Percentiles rank a stretch among this genome's conserved stretches.
Evolutionary conservation across 2,113 vertebrate genomes (phyloP).

Genomic region (Ptyas mucosa): DNA sequence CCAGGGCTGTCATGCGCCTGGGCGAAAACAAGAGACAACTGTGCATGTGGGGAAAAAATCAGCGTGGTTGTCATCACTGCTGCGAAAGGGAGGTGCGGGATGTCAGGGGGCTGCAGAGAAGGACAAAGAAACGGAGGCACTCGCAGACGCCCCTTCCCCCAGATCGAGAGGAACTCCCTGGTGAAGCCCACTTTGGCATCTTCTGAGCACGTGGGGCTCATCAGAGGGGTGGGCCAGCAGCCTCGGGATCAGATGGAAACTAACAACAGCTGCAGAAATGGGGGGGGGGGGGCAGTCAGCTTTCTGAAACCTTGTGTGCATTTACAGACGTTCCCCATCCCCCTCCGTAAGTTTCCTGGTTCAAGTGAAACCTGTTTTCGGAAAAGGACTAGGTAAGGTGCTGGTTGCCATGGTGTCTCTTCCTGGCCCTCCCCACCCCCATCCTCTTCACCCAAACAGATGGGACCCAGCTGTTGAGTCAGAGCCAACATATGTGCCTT

Average conservation of each 20-base stretch:
- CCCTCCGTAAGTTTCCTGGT: neutral
- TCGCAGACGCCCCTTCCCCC: neutral
- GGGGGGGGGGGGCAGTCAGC: neutral
- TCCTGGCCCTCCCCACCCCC: neutral
- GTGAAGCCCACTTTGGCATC: neutral
- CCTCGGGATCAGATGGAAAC: neutral
- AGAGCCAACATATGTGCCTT: neutral
- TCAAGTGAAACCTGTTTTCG: neutral
- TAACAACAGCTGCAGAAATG: neutral
- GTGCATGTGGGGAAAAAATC: neutral
- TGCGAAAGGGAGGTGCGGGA: neutral
- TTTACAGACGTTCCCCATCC: neutral
- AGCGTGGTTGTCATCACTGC: neutral
- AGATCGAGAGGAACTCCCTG: neutral
- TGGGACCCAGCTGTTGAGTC: neutral
- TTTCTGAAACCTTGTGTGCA: neutral
- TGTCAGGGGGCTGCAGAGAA: neutral
- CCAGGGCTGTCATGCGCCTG: neutral
- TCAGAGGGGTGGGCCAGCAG: neutral
- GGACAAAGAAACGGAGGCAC: neutral
- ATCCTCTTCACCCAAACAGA: neutral
- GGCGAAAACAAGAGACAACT: neutral
- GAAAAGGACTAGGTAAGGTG: neutral
- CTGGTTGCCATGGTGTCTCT: neutral
- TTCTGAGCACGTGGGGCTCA: neutral